Base-by-base conservation (phyloP, 2,888 invertebrate genomes). In the Protonemura montana region DNA sequence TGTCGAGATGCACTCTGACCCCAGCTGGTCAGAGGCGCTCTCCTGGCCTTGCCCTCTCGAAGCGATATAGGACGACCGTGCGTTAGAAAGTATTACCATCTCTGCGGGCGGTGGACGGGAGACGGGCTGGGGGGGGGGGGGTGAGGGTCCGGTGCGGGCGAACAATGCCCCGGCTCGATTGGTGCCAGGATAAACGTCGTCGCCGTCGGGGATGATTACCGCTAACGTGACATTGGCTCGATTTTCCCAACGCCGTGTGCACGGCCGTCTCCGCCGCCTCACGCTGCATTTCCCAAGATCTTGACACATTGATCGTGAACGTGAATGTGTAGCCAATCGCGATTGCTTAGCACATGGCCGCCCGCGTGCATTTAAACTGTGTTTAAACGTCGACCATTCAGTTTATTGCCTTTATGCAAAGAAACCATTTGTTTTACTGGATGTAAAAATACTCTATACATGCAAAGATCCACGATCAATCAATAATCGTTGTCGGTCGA, bases 1-100 rank as follows among this genome's bases (percentile, higher is more conserved):
- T 86, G 76, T 59, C 81, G 82, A 82, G 21, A n/a, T 29, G 76
- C 82, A 81, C 86, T 82, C 25, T 86, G 86, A 86, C 86, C 86
- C 82, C 42, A 21, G 76, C 78, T 78, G 85, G 85, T 77, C 77
- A 28, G 21, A 76, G 28, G 28, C 81, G 28, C n/a, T 81, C 81
- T n/a, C 28, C 28, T 30, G 81, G 81, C 81, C 81, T 81, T 81
- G 81, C 81, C 81, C 81, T 81, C 81, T 81, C 81, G 1, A 59
- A 3, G 59, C 59, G 59, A 59, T 59, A 59, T 59, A 59, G 59
- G 59, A 59, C 59, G 59, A 59, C 59, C 59, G 59, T 59, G 59
- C 59, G 59, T 59, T 78, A 78, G 78, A 78, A 78, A 78, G 78
- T 78, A 21, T 59, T 59, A 21, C 59, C 59, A 59, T 59, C 59